Evolutionary conservation across 2,113 vertebrate species (phyloP).

Genomic region (Pipa parva): DNA sequence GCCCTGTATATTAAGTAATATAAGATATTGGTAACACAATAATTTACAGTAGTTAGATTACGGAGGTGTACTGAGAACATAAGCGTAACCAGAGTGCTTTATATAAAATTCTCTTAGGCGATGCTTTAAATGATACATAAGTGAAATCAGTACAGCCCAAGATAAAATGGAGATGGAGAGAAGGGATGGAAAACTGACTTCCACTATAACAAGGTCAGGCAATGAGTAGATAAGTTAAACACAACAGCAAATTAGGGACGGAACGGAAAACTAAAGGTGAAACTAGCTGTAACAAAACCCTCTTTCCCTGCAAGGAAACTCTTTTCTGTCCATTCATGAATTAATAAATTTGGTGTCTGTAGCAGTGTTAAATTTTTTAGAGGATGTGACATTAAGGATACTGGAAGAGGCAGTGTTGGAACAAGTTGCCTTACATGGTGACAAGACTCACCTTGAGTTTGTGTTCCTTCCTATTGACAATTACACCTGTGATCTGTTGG

Average conservation of each 20-base stretch:
- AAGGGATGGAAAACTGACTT: no score
- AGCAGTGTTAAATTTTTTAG: constrained; percentile 35
- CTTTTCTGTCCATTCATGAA: constrained; percentile 9
- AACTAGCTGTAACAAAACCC: constrained; percentile 24
- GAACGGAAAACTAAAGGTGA: constrained; percentile 22
- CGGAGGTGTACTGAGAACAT: no score
- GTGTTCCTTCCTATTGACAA: constrained; percentile 96
- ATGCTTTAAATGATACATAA: no score
- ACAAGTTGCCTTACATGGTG: neutral
- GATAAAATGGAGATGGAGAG: no score
- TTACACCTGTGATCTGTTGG: constrained; percentile 96
- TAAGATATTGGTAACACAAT: no score
- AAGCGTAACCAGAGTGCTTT: no score
- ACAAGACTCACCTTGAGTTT: constrained; percentile 81
- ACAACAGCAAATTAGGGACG: neutral
- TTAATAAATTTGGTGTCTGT: constrained; percentile 33
- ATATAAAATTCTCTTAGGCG: no score
- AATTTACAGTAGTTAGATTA: no score
- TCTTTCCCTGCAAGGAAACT: constrained; percentile 17
- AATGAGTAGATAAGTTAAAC: neutral
- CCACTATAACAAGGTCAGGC: no score
- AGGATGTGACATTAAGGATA: constrained; percentile 3
- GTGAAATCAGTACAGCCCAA: no score
- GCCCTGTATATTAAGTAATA: no score
- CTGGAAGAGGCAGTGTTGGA: constrained; percentile 5